Percentiles rank a stretch among this genome's conserved stretches.
These are phyloP conservation scores for Ranitomeya imitator DNA, from an alignment of 2,113 vertebrate species.

Conservation along the genomic window DNA sequence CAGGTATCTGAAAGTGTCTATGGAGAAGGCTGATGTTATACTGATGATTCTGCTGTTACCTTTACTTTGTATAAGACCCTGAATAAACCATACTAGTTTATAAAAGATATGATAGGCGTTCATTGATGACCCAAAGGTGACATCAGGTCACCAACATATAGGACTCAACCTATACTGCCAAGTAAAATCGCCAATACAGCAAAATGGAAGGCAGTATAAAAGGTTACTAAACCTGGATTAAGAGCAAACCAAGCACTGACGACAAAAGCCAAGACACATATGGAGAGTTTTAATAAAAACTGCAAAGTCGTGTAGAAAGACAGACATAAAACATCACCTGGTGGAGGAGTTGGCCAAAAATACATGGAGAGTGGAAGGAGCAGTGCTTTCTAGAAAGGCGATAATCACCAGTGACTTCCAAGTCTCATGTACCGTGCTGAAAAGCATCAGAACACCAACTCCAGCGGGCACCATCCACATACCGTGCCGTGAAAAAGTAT, in stretches of 20 bases:
- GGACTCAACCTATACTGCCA: no score
- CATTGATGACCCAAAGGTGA: neutral
- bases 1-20: neutral
- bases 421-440: neutral
- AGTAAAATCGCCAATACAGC: neutral
- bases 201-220: neutral
- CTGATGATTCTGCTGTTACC: no score
- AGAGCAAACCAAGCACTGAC: neutral
- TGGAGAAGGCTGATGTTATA: no score
- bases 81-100: neutral
- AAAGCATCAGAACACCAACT: neutral
- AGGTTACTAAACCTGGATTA: neutral
- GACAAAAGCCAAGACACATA: neutral
- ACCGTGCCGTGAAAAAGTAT: no score
- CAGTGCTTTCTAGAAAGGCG: neutral
- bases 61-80: neutral
- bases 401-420: neutral
- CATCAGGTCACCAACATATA: neutral
- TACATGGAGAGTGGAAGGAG: neutral
- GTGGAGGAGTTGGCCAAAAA: neutral
- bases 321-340: neutral
- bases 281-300: conserved; percentile 42
- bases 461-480: neutral
- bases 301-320: neutral
- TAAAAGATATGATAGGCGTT: neutral